These are phyloP conservation scores for Tetraodon nigroviridis DNA, from an alignment of 2,113 vertebrate species.

Conservation along the genomic window DNA sequence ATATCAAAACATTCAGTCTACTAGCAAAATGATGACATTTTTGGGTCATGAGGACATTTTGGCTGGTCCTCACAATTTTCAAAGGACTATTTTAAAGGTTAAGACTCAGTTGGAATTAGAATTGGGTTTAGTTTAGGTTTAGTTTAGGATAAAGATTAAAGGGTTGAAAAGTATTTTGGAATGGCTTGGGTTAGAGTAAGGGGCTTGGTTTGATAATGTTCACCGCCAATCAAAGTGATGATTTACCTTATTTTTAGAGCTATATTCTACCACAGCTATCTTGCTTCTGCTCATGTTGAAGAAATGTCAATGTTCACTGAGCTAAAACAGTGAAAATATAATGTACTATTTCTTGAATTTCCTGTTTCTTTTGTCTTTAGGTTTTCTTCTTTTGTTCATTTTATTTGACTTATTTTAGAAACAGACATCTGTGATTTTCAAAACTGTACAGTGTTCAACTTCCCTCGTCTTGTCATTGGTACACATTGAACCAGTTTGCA, in stretches of 20 bases:
- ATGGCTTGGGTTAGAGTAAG: too few relatives aligned
- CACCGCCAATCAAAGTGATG: too few relatives aligned
- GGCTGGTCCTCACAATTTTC: background rate
- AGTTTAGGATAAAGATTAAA: too few relatives aligned
- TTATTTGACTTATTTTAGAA: background rate
- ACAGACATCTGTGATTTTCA: constrained; percentile 7
- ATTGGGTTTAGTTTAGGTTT: too few relatives aligned
- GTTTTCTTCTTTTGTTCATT: background rate
- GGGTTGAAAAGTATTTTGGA: too few relatives aligned
- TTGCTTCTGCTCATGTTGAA: background rate
- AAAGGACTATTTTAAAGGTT: background rate
- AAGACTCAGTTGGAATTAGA: background rate
- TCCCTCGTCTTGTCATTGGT: constrained; percentile 34
- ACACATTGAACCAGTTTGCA: constrained; percentile 44
- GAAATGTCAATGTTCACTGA: background rate
- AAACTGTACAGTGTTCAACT: constrained; percentile 1
- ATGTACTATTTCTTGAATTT: background rate
- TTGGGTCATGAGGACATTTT: background rate
- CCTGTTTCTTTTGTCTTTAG: background rate
- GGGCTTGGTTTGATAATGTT: too few relatives aligned
- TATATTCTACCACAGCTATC: too few relatives aligned
- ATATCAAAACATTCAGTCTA: background rate
- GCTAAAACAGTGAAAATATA: background rate
- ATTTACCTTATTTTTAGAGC: too few relatives aligned
- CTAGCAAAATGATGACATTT: too few relatives aligned